Evolutionary conservation across 2,888 invertebrate species (phyloP), one percentile per base, ranked within the genome.

Genomic region (Lithophane leautieri): DNA sequence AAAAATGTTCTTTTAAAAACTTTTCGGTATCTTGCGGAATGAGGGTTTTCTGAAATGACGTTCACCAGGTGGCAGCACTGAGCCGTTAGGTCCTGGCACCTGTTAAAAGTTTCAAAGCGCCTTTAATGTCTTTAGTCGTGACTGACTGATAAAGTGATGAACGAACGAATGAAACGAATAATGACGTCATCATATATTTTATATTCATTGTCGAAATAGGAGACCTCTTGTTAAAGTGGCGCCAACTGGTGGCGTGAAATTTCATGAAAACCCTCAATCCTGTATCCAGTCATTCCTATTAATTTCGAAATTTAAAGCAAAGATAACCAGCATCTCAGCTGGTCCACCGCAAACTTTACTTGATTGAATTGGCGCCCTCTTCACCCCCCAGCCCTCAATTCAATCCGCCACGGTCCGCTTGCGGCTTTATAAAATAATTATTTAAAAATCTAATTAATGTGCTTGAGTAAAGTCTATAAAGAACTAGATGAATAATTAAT

Each of bases 351-450:
- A 76, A 86, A 86, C 83, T 74, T 83, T 66, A 67, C 75, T 83
- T 84, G 83, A 86, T 84, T 86, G 76, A 79, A 86, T 79, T 73
- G 70, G 19, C 40, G 34, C 12, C 54, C 28, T 54, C 62, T 65
- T 70, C 62, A 19, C 34, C 54, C 22, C 22, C 19, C 25, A 0
- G 34, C 42, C 34, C 50, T 61, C 28, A 73, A 76, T 68, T 67
- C 34, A 73, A 63, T 54, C 28, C 34, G 42, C 25, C 8, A 60
- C 14, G 71, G 61, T 34, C 22, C 12, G n/a, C 47, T 47, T 34
- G 54, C 16, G n/a, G 61, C 52, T 42, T 75, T 70, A 69, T 61
- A 11, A 69, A 84, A 65, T 71, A 34, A 28, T 66, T 16, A 68
- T 69, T 71, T 42, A 34, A 40, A 52, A 61, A 71, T 34, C 4